Percentiles rank a stretch among this genome's conserved stretches.
These are phyloP conservation scores for Tapirus indicus DNA, from an alignment of 2,797 vertebrate genomes.

Conservation along the genomic window DNA sequence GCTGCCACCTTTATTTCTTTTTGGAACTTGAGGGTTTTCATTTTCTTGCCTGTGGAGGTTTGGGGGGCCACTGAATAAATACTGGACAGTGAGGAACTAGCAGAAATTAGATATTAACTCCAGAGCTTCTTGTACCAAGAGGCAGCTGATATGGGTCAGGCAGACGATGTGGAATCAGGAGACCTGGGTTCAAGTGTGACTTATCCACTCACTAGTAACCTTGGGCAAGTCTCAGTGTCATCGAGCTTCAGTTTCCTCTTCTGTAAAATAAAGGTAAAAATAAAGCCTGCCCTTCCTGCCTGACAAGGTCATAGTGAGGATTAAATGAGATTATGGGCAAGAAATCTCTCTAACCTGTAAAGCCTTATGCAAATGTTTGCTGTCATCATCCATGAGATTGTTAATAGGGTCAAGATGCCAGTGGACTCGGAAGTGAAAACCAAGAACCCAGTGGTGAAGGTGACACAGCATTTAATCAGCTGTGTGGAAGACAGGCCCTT, in stretches of 20 bases:
- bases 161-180: neutral
- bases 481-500: neutral
- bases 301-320: neutral
- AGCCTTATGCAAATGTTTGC: conserved; percentile 42
- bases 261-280: conserved; percentile 34
- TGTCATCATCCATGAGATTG: neutral
- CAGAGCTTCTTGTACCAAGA: neutral
- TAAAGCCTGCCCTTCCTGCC: conserved; percentile 36
- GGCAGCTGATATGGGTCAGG: neutral
- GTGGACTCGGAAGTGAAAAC: conserved; percentile 49
- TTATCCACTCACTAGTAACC: neutral
- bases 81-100: neutral
- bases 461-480: neutral
- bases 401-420: neutral
- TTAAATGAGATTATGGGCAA: conserved; percentile 39
- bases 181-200: neutral
- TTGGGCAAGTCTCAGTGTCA: conserved; percentile 32
- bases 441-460: neutral
- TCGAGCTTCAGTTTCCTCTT: conserved; percentile 18
- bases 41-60: neutral
- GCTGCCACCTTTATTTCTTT: neutral
- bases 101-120: neutral
- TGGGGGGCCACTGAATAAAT: neutral
- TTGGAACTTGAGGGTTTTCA: neutral
- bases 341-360: conserved; percentile 42